Evolutionary conservation across 2,888 invertebrate genomes (phyloP).

Genomic region (Synanthedon formicaeformis): DNA sequence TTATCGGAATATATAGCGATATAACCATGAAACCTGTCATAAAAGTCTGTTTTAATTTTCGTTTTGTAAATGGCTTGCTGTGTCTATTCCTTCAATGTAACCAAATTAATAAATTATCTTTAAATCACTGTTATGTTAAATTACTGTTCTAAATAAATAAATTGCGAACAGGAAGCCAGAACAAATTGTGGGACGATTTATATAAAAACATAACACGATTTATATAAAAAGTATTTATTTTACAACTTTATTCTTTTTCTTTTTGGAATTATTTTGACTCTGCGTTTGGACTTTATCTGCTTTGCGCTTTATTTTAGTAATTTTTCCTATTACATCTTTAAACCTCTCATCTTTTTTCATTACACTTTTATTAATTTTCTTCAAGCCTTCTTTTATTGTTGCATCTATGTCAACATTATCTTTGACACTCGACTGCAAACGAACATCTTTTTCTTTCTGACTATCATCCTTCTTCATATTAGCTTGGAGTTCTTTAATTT

Average conservation of each 20-base stretch:
- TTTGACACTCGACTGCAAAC: slow-evolving; percentile 18
- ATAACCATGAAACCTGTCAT: too few relatives aligned
- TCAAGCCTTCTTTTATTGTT: slow-evolving; percentile 41
- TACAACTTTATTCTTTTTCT: background rate
- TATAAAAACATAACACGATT: too few relatives aligned
- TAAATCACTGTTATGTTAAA: too few relatives aligned
- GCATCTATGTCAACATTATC: slow-evolving; percentile 35
- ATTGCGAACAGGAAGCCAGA: too few relatives aligned
- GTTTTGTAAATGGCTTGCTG: too few relatives aligned
- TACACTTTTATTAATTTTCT: slow-evolving; percentile 48
- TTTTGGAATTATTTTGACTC: background rate
- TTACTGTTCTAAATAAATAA: too few relatives aligned
- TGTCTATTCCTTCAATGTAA: too few relatives aligned
- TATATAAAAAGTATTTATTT: too few relatives aligned
- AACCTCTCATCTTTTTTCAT: slow-evolving; percentile 64
- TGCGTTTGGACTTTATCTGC: slow-evolving; percentile 34
- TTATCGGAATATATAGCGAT: too few relatives aligned
- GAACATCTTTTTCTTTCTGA: slow-evolving; percentile 12
- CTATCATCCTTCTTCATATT: slow-evolving; percentile 27
- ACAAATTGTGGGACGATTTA: too few relatives aligned
- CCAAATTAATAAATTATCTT: too few relatives aligned
- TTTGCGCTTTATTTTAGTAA: slow-evolving; percentile 54
- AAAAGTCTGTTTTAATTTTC: too few relatives aligned
- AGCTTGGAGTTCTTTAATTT: slow-evolving; percentile 44
- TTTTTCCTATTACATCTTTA: slow-evolving; percentile 57